These are phyloP conservation scores for Platalea minor DNA, from an alignment of 2,797 vertebrate genomes.

Conservation along the genomic window DNA sequence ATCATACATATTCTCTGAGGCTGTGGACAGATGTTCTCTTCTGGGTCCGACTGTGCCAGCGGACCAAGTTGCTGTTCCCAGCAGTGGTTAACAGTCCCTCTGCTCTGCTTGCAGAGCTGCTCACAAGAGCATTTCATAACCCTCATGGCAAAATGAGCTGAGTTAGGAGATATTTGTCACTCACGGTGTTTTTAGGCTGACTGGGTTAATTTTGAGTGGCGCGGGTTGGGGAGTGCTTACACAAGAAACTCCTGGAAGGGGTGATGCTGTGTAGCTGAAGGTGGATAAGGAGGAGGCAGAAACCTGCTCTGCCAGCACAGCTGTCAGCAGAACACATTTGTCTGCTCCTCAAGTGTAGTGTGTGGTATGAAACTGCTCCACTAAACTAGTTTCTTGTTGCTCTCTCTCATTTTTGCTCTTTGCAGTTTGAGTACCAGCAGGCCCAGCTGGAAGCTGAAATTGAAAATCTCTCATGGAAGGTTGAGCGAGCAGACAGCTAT, in stretches of 20 bases:
- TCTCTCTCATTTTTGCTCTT: constrained; percentile 25
- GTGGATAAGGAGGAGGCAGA: not conserved
- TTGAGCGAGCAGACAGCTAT: constrained; percentile 95
- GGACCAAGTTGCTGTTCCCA: not conserved
- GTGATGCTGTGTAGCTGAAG: not conserved
- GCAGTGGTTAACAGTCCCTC: not conserved
- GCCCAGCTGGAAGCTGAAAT: constrained; percentile 99
- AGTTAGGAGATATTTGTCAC: not conserved
- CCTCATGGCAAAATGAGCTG: not conserved
- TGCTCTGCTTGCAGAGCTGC: not conserved
- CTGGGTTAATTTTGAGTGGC: not conserved
- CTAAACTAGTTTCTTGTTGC: not conserved
- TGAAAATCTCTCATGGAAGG: constrained; percentile 98
- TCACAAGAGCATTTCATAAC: not conserved
- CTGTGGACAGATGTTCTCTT: not conserved
- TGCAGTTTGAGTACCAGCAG: constrained; percentile 98
- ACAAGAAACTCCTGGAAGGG: not conserved
- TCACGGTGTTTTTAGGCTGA: not conserved
- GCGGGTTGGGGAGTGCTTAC: not conserved
- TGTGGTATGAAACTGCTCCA: not conserved
- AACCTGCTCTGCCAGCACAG: not conserved
- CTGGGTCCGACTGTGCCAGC: not conserved
- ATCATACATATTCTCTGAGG: not conserved
- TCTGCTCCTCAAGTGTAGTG: not conserved
- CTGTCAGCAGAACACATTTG: not conserved